phyloP scores from a whole-genome alignment of 2,888 invertebrate genomes.

The Agrochola litura region DNA sequence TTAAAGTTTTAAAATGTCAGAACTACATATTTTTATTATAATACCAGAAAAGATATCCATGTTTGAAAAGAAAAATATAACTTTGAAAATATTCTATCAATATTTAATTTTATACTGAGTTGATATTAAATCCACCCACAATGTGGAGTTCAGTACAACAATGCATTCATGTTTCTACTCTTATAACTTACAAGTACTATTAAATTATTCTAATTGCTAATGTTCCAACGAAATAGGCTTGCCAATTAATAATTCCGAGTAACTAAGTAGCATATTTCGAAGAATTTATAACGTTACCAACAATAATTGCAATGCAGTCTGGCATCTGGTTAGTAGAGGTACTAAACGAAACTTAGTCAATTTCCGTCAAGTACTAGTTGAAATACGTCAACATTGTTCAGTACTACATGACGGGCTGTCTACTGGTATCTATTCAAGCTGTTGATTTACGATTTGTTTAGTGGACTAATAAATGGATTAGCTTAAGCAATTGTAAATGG shows the following conservation, averaged over 20 bases:
- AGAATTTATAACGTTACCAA: slow-evolving; percentile 55
- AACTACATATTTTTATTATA: slow-evolving; percentile 9
- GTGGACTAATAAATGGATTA: slow-evolving; percentile 55
- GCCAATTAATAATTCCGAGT: slow-evolving; percentile 55
- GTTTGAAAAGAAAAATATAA: not conserved
- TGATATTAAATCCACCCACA: not conserved
- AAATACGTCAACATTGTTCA: slow-evolving; percentile 61
- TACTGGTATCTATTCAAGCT: slow-evolving; percentile 61
- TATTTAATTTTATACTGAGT: not conserved
- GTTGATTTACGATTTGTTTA: slow-evolving; percentile 69
- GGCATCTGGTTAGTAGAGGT: slow-evolving; percentile 71
- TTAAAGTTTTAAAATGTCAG: slow-evolving; percentile 1
- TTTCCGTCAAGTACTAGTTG: slow-evolving; percentile 67
- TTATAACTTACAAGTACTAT: slow-evolving; percentile 26
- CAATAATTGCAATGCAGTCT: slow-evolving; percentile 70
- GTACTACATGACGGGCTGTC: slow-evolving; percentile 66
- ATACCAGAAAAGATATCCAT: not conserved
- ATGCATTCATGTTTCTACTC: slow-evolving; percentile 6
- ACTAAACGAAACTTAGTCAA: slow-evolving; percentile 65
- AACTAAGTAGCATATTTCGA: slow-evolving; percentile 48
- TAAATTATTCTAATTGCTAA: slow-evolving; percentile 47
- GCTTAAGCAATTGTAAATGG: slow-evolving; percentile 37
- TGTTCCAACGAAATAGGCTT: slow-evolving; percentile 37
- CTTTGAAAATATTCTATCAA: not conserved
- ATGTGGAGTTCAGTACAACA: not conserved